Conservation (phyloP, 2,888 invertebrate genomes). For the Netelia virgata region DNA sequence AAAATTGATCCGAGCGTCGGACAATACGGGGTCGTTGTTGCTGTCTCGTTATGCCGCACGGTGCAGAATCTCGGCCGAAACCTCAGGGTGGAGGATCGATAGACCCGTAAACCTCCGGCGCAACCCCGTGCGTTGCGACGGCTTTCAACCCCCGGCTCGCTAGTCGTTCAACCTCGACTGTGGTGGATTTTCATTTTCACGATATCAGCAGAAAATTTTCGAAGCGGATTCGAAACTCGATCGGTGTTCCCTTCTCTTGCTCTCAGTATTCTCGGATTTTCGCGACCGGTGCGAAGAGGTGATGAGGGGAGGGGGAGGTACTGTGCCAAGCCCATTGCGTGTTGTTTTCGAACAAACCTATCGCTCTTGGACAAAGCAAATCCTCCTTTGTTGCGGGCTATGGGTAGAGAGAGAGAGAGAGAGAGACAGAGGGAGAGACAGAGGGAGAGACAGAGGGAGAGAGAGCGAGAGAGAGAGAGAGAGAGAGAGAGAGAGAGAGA, state of each 20-base stretch:
- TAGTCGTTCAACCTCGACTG: slow-evolving; percentile 30
- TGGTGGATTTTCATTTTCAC: slow-evolving; percentile 69
- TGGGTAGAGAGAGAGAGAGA: not conserved
- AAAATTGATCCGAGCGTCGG: slow-evolving; percentile 58
- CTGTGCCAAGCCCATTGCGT: slow-evolving; percentile 67
- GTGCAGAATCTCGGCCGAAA: slow-evolving; percentile 65
- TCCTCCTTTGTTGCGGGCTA: slow-evolving; percentile 57
- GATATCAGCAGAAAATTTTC: slow-evolving; percentile 69
- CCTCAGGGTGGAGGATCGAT: slow-evolving; percentile 66
- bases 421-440: slow-evolving; percentile 2
- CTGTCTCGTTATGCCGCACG: slow-evolving; percentile 43
- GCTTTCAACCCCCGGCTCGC: not conserved
- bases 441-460: not conserved
- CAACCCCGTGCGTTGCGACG: slow-evolving; percentile 16
- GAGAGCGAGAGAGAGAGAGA: slow-evolving; percentile 19
- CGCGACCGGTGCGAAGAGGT: not conserved
- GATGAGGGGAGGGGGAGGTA: not conserved
- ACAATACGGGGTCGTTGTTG: slow-evolving; percentile 64
- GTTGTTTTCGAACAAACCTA: slow-evolving; percentile 69
- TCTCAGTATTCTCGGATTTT: not conserved
- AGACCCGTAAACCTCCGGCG: slow-evolving; percentile 56
- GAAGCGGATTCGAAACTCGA: slow-evolving; percentile 47
- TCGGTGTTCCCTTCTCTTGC: slow-evolving; percentile 2
- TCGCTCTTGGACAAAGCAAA: slow-evolving; percentile 68
- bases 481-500: slow-evolving; percentile 19